A percentile compares a stretch with the other conserved stretches of the same genome.
phyloP scores from a whole-genome alignment of 2,113 vertebrate genomes.

The Aptenodytes forsteri region DNA sequence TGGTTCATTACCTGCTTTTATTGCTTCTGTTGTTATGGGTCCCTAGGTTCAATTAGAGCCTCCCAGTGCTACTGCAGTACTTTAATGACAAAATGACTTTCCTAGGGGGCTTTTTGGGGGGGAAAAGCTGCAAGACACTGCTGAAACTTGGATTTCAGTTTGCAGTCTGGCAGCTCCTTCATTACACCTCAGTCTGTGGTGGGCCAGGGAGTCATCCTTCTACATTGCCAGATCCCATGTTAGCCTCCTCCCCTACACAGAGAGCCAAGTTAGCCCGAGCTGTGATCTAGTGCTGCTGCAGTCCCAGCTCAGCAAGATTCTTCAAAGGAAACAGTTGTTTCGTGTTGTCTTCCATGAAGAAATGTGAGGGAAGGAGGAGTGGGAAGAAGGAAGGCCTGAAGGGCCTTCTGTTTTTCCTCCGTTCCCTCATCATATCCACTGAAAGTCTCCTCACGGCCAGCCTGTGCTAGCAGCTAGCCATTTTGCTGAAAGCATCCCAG shows the following conservation, averaged over 20 bases:
- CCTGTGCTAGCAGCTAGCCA: not conserved
- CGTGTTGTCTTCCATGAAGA: not conserved
- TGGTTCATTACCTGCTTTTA: slow-evolving; percentile 58
- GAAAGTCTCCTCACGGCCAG: not conserved
- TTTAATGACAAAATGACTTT: slow-evolving; percentile 43
- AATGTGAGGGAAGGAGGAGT: not conserved
- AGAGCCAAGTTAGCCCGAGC: not conserved
- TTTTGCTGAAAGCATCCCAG: not conserved
- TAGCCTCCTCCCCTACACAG: not conserved
- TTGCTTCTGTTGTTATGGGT: slow-evolving; percentile 41
- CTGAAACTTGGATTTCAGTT: not conserved
- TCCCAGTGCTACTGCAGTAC: slow-evolving; percentile 4
- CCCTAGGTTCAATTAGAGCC: slow-evolving; percentile 53
- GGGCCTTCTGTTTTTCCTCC: not conserved
- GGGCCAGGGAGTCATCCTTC: not conserved
- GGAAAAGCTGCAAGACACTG: not conserved
- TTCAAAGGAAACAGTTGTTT: not conserved
- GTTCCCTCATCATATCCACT: not conserved
- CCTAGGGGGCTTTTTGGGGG: not conserved
- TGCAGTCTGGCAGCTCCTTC: not conserved
- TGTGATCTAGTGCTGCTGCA: not conserved
- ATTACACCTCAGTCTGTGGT: not conserved
- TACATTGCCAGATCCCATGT: not conserved
- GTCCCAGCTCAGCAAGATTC: not conserved
- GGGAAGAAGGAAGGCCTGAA: not conserved